Evolutionary conservation across 1,140 invertebrate species (phyloP), one percentile per base, ranked within the genome.

Genomic region (Orius insidiosus): DNA sequence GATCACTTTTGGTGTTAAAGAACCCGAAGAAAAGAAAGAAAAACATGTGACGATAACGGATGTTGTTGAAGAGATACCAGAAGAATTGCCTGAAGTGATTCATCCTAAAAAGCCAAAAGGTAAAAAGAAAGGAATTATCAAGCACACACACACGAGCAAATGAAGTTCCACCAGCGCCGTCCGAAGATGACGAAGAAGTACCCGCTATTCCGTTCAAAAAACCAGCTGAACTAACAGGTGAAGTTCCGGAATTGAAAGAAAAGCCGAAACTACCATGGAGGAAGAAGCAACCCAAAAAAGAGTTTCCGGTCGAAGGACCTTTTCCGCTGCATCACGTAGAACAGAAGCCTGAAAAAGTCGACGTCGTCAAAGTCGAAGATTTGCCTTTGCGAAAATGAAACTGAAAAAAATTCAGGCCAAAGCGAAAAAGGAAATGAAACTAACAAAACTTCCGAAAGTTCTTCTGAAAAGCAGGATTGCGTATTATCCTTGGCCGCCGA

Each of bases 391-490:
- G 13, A 60, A 67, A 48, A 64, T 76, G 9, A 77, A 78, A 65
- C 60, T 80, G 30, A 78, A 74, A 54, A 80, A 78, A 61, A 59
- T 64, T 2, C 49, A 60, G 18, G 47, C 58, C n/a, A 55, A 58
- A 49, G 52, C 63, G 14, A 64, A 66, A 42, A 72, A 71, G 59
- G 65, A 68, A 52, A 47, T 58, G 10, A 59, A 64, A 40, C 53
- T 58, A 16, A 52, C 64, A 2, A 66, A 65, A 53, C 52, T 79
- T 11, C 75, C 74, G 1, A 78, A 77, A 62, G 59, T 80, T 33
- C 58, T 74, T 55, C 56, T 81, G 13, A 75, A 74, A 51, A 79
- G 76, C 58, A 66, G 71, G 45, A 71, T 79, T 9, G 65, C 57
- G 34, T 64, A 66, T 46, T 55, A 75, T 9, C 63, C 59, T 31